phyloP scores from a whole-genome alignment of 2,797 vertebrate species.

The Synanceia verrucosa region DNA sequence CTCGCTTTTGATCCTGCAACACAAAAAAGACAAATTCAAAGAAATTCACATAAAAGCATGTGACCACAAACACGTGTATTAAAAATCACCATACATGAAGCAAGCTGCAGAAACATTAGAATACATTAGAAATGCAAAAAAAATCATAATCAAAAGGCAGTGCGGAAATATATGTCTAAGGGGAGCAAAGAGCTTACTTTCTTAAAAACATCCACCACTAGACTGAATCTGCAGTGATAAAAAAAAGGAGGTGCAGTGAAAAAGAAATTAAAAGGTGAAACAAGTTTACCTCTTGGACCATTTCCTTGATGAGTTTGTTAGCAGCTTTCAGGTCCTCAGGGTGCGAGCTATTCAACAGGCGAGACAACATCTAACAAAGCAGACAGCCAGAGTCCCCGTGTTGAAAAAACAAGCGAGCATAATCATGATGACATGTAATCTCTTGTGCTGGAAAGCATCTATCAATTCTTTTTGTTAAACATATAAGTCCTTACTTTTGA shows the following conservation, averaged over 20 bases:
- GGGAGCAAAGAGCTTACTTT: slow-evolving; percentile 2
- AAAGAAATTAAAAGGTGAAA: neutral
- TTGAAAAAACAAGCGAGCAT: neutral
- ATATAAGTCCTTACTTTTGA: slow-evolving; percentile 87
- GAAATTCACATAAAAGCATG: neutral
- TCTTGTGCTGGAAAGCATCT: neutral
- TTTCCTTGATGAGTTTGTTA: slow-evolving; percentile 98
- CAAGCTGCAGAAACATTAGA: neutral
- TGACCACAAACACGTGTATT: neutral
- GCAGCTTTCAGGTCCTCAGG: slow-evolving; percentile 97
- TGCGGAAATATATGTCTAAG: neutral
- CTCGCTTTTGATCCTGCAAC: slow-evolving; percentile 92
- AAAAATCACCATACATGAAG: neutral
- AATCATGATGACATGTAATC: neutral
- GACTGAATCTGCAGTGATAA: neutral
- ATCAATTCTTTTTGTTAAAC: neutral
- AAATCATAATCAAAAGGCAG: neutral
- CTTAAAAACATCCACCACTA: neutral
- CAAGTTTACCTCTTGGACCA: slow-evolving; percentile 94
- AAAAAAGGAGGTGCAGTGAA: neutral
- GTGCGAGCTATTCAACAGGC: slow-evolving; percentile 94
- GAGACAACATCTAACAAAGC: slow-evolving; percentile 88
- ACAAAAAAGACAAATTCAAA: neutral
- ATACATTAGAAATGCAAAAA: neutral
- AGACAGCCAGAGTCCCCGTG: neutral